Evolutionary conservation across 1,140 invertebrate species (phyloP).

Genomic region (Drosophila funebris): DNA sequence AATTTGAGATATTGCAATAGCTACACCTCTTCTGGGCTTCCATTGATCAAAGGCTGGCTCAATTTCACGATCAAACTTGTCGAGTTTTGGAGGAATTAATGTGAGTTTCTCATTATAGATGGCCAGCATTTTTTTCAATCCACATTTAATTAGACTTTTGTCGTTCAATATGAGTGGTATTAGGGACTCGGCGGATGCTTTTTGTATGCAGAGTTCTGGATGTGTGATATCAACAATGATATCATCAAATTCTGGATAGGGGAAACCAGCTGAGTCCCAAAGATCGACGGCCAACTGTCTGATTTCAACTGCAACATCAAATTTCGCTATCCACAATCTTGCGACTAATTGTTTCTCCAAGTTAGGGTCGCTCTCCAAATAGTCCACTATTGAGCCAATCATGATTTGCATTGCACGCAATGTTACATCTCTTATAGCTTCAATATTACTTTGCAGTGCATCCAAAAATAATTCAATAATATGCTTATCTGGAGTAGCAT

Average conservation of each 20-base stretch:
- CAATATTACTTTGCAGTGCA: slow-evolving; percentile 88
- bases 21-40: slow-evolving; percentile 94
- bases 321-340: slow-evolving; percentile 91
- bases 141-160: slow-evolving; percentile 85
- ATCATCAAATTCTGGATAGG: slow-evolving; percentile 85
- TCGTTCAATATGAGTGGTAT: slow-evolving; percentile 87
- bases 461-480: slow-evolving; percentile 91
- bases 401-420: slow-evolving; percentile 90
- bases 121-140: slow-evolving; percentile 88
- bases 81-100: slow-evolving; percentile 93
- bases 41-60: slow-evolving; percentile 92
- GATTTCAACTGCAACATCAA: slow-evolving; percentile 89
- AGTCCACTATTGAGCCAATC: slow-evolving; percentile 87
- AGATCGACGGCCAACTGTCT: slow-evolving; percentile 88
- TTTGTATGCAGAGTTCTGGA: slow-evolving; percentile 90
- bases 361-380: slow-evolving; percentile 86
- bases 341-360: slow-evolving; percentile 86
- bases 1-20: slow-evolving; percentile 90
- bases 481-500: slow-evolving; percentile 86
- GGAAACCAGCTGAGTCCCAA: slow-evolving; percentile 87
- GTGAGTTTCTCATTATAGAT: slow-evolving; percentile 91
- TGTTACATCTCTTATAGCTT: slow-evolving; percentile 91
- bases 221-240: slow-evolving; percentile 92
- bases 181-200: slow-evolving; percentile 90
- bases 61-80: slow-evolving; percentile 95